phyloP scores from a whole-genome alignment of 2,797 vertebrate genomes.

The Gobionotothen gibberifrons region DNA sequence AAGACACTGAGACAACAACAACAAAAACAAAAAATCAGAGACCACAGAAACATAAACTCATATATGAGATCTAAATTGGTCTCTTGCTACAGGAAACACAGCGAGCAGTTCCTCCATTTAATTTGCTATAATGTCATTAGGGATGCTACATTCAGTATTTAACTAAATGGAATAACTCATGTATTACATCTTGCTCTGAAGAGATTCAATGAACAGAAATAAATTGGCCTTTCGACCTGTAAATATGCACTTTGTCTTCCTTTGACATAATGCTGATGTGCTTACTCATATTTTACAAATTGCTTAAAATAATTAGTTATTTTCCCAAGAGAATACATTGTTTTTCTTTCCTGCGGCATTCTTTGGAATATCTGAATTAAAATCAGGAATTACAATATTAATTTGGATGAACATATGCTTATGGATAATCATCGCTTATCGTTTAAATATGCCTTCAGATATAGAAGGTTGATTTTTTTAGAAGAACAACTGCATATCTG shows the following conservation, averaged over 20 bases:
- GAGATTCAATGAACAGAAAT: slow-evolving; percentile 44
- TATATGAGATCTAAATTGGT: slow-evolving; percentile 5
- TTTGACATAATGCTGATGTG: slow-evolving; percentile 11
- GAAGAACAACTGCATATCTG: background rate
- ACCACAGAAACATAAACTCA: slow-evolving; percentile 16
- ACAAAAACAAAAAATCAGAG: slow-evolving; percentile 3
- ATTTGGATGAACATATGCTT: slow-evolving; percentile 20
- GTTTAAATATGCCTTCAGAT: slow-evolving; percentile 21
- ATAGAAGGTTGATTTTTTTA: slow-evolving; percentile 6
- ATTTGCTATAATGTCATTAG: slow-evolving; percentile 32
- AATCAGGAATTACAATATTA: slow-evolving; percentile 14
- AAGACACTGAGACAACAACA: slow-evolving; percentile 13
- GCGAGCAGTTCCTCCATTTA: slow-evolving; percentile 2
- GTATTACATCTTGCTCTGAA: slow-evolving; percentile 28
- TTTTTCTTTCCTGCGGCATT: background rate
- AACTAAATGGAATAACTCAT: slow-evolving; percentile 37
- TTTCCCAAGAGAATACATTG: background rate
- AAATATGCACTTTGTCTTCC: slow-evolving; percentile 24
- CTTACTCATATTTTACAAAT: slow-evolving; percentile 19
- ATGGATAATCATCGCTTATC: slow-evolving; percentile 19
- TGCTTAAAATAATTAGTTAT: background rate
- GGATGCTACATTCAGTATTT: slow-evolving; percentile 21
- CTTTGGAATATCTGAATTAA: slow-evolving; percentile 4
- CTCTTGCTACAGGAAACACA: slow-evolving; percentile 5
- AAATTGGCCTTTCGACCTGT: slow-evolving; percentile 42